phyloP scores from a whole-genome alignment of 2,113 vertebrate genomes.

The Centrocercus urophasianus region DNA sequence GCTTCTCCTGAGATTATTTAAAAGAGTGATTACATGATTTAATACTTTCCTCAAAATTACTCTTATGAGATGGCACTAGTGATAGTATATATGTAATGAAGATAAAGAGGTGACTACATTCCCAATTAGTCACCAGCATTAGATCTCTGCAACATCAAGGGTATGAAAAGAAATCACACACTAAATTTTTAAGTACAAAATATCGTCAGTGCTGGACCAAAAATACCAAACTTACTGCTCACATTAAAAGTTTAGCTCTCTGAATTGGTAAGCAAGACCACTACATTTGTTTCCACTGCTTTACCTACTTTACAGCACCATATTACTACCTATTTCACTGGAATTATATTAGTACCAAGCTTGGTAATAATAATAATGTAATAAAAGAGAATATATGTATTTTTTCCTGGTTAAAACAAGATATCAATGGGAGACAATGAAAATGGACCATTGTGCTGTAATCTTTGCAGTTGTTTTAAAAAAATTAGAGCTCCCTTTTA shows the following conservation, averaged over 20 bases:
- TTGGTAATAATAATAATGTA: neutral
- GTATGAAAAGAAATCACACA: neutral
- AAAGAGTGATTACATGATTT: slow-evolving; percentile 27
- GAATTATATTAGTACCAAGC: neutral
- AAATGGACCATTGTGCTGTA: neutral
- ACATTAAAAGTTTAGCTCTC: neutral
- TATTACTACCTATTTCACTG: neutral
- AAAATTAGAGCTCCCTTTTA: neutral
- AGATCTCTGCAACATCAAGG: neutral
- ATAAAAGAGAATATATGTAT: slow-evolving; percentile 5
- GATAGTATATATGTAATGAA: neutral
- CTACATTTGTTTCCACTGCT: neutral
- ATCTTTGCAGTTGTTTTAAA: slow-evolving; percentile 27
- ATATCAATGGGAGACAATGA: neutral
- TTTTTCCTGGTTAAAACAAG: slow-evolving; percentile 3
- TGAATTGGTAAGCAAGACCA: neutral
- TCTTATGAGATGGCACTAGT: neutral
- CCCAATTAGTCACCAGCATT: neutral
- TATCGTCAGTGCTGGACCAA: neutral
- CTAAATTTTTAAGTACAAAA: neutral
- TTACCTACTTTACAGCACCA: neutral
- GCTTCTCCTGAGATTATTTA: slow-evolving; percentile 23
- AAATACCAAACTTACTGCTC: neutral
- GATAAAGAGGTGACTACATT: neutral
- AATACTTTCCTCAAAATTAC: slow-evolving; percentile 7